phyloP scores from a whole-genome alignment of 1,140 invertebrate species.

The Hylaeus anthracinus region DNA sequence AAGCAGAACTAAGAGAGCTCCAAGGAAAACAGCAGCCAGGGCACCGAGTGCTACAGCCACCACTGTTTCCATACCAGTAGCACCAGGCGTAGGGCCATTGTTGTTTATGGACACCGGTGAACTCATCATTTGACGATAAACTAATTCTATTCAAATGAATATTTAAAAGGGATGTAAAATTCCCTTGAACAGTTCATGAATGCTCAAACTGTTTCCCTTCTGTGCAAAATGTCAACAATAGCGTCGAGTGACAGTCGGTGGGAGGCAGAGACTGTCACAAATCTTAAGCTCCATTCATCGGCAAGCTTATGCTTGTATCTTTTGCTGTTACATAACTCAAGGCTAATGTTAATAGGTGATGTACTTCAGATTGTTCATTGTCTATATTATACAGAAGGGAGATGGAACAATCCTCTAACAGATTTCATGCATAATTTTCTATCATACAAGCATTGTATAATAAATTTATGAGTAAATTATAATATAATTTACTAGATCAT shows the following conservation, averaged over 20 bases:
- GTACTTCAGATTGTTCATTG: neutral
- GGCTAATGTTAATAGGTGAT: neutral
- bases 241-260: slow-evolving; percentile 55
- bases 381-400: neutral
- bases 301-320: neutral
- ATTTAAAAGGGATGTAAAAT: neutral
- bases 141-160: neutral
- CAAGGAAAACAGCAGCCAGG: slow-evolving; percentile 85
- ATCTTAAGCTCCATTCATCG: slow-evolving; percentile 58
- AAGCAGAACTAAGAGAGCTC: slow-evolving; percentile 85
- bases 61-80: slow-evolving; percentile 84
- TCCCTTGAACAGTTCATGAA: slow-evolving; percentile 16
- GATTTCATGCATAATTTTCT: too few species aligned
- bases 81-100: slow-evolving; percentile 61
- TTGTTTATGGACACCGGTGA: slow-evolving; percentile 74
- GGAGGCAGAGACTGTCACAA: slow-evolving; percentile 71
- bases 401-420: neutral
- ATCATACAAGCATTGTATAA: too few species aligned
- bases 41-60: slow-evolving; percentile 86
- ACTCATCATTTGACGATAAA: slow-evolving; percentile 65
- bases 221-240: slow-evolving; percentile 45
- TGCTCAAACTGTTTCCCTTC: neutral
- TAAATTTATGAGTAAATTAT: too few species aligned
- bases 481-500: too few species aligned
- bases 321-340: slow-evolving; percentile 19